Conservation (phyloP, 2,888 invertebrate species). For the Agrochola lota region DNA sequence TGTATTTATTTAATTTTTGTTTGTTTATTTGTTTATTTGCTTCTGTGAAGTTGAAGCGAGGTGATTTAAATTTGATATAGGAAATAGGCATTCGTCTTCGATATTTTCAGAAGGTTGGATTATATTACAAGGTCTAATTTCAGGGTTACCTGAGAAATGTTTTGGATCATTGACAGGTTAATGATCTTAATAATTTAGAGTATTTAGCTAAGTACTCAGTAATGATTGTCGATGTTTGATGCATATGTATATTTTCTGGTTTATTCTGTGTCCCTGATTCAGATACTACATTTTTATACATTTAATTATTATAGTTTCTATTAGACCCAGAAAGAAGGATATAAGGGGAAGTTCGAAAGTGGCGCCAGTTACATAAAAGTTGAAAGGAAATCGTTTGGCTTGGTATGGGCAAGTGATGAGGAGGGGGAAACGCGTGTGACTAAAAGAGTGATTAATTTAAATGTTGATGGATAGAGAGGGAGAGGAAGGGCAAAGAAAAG, state of each 20-base stretch:
- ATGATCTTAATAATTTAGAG: conserved; percentile 20
- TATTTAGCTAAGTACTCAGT: background rate
- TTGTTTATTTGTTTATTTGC: conserved; percentile 53
- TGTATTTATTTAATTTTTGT: conserved; percentile 53
- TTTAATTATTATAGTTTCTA: background rate
- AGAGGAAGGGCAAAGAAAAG: background rate
- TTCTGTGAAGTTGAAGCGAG: conserved; percentile 37
- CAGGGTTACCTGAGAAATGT: background rate
- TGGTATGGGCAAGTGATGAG: background rate
- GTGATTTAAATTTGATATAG: conserved; percentile 39
- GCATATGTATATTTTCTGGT: background rate
- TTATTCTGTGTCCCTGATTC: background rate
- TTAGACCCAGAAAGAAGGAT: background rate
- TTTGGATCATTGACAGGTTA: conserved; percentile 5
- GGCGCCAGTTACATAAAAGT: background rate
- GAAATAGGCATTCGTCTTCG: conserved; percentile 16
- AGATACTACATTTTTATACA: background rate
- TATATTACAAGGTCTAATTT: conserved; percentile 18
- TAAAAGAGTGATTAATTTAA: background rate
- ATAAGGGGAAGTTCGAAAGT: background rate
- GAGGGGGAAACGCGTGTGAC: background rate
- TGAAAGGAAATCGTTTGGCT: background rate
- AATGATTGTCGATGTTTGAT: background rate
- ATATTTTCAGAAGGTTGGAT: conserved; percentile 33
- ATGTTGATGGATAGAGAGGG: background rate